Percentiles rank a stretch among this genome's conserved stretches.
phyloP scores from a whole-genome alignment of 2,888 invertebrate species.

The Heliconius cydno region DNA sequence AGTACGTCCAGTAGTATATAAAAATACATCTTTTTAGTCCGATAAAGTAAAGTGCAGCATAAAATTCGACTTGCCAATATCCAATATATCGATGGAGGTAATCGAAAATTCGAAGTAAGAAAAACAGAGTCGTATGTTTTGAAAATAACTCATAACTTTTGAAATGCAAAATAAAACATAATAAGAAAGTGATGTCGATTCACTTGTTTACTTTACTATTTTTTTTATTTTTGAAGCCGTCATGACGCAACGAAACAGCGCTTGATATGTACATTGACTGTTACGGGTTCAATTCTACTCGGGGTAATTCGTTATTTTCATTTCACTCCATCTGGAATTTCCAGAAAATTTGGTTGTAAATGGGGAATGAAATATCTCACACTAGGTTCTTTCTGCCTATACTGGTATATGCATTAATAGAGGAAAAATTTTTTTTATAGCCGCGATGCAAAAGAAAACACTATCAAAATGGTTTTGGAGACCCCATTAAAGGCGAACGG shows the following conservation, averaged over 20 bases:
- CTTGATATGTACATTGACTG: too few species aligned
- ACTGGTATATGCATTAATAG: background rate
- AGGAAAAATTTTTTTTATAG: constrained; percentile 45
- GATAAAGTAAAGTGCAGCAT: background rate
- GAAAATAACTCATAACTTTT: too few species aligned
- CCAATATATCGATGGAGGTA: background rate
- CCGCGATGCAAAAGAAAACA: constrained; percentile 47
- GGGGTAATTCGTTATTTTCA: background rate
- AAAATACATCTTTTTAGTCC: background rate
- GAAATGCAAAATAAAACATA: too few species aligned
- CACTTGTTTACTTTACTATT: background rate
- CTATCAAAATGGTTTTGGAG: constrained; percentile 42
- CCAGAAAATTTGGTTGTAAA: too few species aligned
- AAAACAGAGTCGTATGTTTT: background rate
- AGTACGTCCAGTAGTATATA: background rate
- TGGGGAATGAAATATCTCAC: background rate
- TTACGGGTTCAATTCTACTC: background rate
- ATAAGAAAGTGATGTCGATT: too few species aligned
- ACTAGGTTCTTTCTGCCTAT: background rate
- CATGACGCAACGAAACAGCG: too few species aligned
- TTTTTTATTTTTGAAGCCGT: background rate
- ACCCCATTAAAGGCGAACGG: constrained; percentile 52
- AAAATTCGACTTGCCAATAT: background rate
- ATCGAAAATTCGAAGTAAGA: background rate
- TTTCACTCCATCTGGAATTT: background rate